phyloP scores from a whole-genome alignment of 2,797 vertebrate species.

The Anas capensis region DNA sequence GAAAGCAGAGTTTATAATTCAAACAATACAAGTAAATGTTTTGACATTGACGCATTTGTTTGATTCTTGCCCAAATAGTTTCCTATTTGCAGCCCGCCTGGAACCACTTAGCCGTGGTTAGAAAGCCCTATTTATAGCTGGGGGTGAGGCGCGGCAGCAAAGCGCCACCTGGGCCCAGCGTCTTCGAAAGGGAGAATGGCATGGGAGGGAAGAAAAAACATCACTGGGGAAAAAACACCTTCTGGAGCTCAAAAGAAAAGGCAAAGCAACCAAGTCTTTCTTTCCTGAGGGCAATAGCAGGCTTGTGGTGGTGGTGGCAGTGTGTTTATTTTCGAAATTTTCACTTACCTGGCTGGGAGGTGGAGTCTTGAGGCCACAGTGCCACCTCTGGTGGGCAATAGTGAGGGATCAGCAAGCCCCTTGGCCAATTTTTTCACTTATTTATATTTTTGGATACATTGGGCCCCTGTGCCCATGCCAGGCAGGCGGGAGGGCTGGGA shows the following conservation, averaged over 20 bases:
- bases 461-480: background rate
- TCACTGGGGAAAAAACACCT: accelerated
- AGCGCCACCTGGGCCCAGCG: background rate
- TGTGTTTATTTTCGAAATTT: background rate
- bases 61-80: conserved; percentile 23
- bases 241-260: background rate
- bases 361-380: accelerated
- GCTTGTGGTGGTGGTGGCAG: accelerated
- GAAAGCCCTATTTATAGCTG: background rate
- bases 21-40: conserved; percentile 34
- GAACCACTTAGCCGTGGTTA: background rate
- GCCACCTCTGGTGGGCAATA: accelerated
- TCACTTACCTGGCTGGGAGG: background rate
- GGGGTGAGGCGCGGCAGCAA: background rate
- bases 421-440: background rate
- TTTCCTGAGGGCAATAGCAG: background rate
- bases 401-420: background rate
- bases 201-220: accelerated
- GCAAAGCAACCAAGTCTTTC: accelerated
- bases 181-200: background rate
- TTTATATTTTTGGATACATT: background rate
- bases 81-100: background rate
- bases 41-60: conserved; percentile 30
- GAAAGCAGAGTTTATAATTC: background rate
- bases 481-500: background rate